A percentile compares a stretch with the other conserved stretches of the same genome.
Conservation (phyloP, 2,888 invertebrate genomes). For the Antheraea assamensis region DNA sequence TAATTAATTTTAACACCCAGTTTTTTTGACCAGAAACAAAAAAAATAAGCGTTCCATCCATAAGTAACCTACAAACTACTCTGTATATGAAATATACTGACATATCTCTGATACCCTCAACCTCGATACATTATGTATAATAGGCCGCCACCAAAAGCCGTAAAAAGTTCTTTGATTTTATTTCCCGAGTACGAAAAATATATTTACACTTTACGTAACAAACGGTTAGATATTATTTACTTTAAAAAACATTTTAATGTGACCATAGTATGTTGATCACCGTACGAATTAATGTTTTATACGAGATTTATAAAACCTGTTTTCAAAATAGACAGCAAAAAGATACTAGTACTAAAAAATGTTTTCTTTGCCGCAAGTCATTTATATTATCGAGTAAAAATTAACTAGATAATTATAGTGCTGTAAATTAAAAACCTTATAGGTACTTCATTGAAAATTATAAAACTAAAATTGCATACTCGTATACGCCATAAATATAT, state of each 20-base stretch:
- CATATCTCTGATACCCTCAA: not conserved
- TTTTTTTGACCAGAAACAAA: not conserved
- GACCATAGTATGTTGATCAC: no score
- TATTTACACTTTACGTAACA: not conserved
- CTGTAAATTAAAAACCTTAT: not conserved
- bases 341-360: no score
- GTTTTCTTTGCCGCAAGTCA: no score
- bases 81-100: not conserved
- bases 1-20: not conserved
- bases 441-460: not conserved
- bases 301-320: no score
- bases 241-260: no score
- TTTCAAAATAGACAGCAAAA: no score
- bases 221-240: no score
- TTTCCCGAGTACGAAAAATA: not conserved
- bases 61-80: not conserved
- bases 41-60: not conserved
- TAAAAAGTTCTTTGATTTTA: not conserved
- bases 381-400: no score
- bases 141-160: not conserved
- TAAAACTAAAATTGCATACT: not conserved
- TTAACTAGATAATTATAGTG: not conserved
- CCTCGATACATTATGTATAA: not conserved
- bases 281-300: no score
- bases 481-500: not conserved